Conservation (phyloP, 37 sponge, comb jelly and placozoan genomes). For the Ianthella basta region DNA sequence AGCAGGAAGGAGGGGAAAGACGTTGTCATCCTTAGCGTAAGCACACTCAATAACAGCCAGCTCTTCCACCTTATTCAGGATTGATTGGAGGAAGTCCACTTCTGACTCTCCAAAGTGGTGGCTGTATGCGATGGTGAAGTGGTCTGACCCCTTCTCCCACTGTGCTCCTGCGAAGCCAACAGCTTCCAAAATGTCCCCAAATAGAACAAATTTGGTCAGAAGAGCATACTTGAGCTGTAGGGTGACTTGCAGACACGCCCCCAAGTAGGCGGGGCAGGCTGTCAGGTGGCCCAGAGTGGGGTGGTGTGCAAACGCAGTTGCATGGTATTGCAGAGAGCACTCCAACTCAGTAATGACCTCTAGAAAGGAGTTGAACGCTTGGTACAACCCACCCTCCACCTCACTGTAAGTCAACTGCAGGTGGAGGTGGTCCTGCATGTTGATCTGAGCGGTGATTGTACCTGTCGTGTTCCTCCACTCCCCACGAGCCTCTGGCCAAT, state of each 20-base stretch:
- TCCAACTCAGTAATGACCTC: background rate
- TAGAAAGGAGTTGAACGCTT: background rate
- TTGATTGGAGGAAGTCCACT: background rate
- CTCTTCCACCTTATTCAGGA: background rate
- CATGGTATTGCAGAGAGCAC: conserved; percentile 11
- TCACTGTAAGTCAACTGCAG: background rate
- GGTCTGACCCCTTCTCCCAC: background rate
- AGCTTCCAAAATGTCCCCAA: background rate
- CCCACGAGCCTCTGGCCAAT: conserved; percentile 18
- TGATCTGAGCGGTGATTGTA: conserved; percentile 10
- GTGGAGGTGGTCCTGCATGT: background rate
- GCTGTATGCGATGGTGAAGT: background rate
- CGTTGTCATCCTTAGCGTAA: background rate
- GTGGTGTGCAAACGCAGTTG: background rate
- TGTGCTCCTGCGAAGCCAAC: background rate
- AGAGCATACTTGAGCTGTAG: background rate
- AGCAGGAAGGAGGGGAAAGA: conserved; percentile 2
- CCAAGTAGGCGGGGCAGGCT: background rate
- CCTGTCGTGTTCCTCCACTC: background rate
- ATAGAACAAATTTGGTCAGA: background rate
- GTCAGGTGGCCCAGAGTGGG: background rate
- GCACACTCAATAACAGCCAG: background rate
- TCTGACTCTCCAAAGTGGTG: conserved; percentile 11
- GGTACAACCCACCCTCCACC: background rate
- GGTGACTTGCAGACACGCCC: background rate